Conservation (phyloP, 1,140 invertebrate genomes). For the Liolophura sinensis region DNA sequence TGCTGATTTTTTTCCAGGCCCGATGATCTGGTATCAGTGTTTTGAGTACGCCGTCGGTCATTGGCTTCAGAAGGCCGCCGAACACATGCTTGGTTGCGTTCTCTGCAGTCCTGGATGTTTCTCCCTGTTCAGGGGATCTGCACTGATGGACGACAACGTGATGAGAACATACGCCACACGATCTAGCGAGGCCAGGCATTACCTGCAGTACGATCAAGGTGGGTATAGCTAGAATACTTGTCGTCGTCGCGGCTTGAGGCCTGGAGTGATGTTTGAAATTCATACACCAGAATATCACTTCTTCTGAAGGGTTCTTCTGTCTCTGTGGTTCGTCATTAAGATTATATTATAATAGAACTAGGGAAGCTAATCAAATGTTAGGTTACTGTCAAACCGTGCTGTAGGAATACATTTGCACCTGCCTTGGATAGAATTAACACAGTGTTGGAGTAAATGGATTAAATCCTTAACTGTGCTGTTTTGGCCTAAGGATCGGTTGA, state of each 20-base stretch:
- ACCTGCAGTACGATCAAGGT: slow-evolving; percentile 69
- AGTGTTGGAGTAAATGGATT: no score
- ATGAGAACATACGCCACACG: slow-evolving; percentile 65
- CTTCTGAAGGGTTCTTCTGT: no score
- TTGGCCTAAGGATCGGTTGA: no score
- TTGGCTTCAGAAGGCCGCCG: slow-evolving; percentile 70
- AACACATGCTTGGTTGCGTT: slow-evolving; percentile 69
- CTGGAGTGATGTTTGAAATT: no score
- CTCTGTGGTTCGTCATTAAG: no score
- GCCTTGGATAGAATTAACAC: no score
- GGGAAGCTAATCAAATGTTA: neutral
- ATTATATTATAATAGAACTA: no score
- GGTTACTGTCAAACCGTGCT: no score
- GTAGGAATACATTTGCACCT: no score
- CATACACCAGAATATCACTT: no score
- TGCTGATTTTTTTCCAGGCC: slow-evolving; percentile 39
- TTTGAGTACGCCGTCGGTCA: slow-evolving; percentile 70
- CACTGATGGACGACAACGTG: slow-evolving; percentile 68
- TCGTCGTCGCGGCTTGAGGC: no score
- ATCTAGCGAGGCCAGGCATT: slow-evolving; percentile 63
- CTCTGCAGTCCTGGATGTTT: slow-evolving; percentile 69
- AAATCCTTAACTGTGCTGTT: no score
- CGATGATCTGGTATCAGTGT: slow-evolving; percentile 68
- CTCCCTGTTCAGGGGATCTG: slow-evolving; percentile 64
- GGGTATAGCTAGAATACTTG: neutral